Base-by-base conservation (phyloP, 2,797 vertebrate species). In the Arnoldichthys spilopterus region DNA sequence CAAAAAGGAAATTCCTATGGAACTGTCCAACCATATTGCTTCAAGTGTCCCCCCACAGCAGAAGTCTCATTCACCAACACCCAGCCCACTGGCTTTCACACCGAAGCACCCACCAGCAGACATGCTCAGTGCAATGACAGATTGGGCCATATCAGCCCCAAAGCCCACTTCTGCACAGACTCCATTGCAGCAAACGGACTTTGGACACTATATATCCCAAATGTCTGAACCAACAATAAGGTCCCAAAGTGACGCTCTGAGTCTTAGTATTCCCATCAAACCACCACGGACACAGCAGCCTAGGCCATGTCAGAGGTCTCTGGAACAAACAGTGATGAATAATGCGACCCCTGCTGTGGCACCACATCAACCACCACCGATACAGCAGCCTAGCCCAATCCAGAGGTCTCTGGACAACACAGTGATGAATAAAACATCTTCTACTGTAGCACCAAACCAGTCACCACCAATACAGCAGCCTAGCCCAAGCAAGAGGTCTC, bases 91-190 rank as follows among this genome's bases (percentile, higher is more conserved):
- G 9, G 16, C 13, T 67, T 37, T 45, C 12, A 16, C 22, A 12
- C 1, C 74, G 58, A 56, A n/a, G 11, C 26, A 70, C 8, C 72
- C 68, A 15, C 15, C 80, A 12, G 70, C 78, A 72, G 82, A 85
- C 22, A 59, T 81, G 53, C 56, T 66, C 1, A 61, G 11, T 9
- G 45, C 22, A n/a, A 49, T 68, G 22, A 85, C 13, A 5, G 28
- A 43, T 61, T 47, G 78, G 81, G 40, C 26, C 5, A 71, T 32
- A 30, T 9, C 51, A 30, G 6, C 30, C 16, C 24, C 51, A 53
- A 63, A 8, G 26, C 16, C 32, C 18, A 20, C 56, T 6, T 24
- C 18, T 45, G 54, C 45, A 22, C 54, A 45, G 37, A 26, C 40
- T 28, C 71, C 56, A 67, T 3, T 67, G 56, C 51, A 43, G 16